phyloP scores from a whole-genome alignment of 64 coral and sea anemone species.

The Montipora capricornis region DNA sequence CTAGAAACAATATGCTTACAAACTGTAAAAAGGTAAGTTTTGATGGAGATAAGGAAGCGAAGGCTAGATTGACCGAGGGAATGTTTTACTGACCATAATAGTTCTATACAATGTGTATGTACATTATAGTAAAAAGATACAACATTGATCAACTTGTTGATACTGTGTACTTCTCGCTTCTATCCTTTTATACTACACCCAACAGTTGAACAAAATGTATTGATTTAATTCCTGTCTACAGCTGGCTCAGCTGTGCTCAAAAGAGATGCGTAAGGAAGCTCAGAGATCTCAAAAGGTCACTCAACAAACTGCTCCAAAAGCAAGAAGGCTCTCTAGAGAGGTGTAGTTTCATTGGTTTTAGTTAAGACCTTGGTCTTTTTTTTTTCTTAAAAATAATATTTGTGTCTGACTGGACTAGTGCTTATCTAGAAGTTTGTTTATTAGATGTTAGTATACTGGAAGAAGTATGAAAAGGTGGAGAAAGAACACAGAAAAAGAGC shows the following conservation, averaged over 20 bases:
- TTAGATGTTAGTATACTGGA: slow-evolving; percentile 99
- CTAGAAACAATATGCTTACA: slow-evolving; percentile 91
- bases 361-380: neutral
- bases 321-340: slow-evolving; percentile 90
- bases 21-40: slow-evolving; percentile 96
- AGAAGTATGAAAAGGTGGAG: slow-evolving; percentile 99
- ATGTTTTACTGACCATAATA: neutral
- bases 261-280: slow-evolving; percentile 96
- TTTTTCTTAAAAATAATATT: neutral
- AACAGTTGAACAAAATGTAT: neutral
- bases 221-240: neutral
- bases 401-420: neutral
- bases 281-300: slow-evolving; percentile 92
- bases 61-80: neutral
- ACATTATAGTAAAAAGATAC: neutral
- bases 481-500: slow-evolving; percentile 98
- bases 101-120: neutral
- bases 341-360: slow-evolving; percentile 2
- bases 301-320: slow-evolving; percentile 89
- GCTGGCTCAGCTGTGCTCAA: slow-evolving; percentile 98
- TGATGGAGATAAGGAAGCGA: neutral
- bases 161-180: neutral
- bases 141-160: too few species aligned
- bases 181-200: neutral
- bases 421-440: neutral